Percentiles rank a stretch among this genome's conserved stretches.
These are phyloP conservation scores for Chesias legatella DNA, from an alignment of 2,888 invertebrate species.

Conservation along the genomic window DNA sequence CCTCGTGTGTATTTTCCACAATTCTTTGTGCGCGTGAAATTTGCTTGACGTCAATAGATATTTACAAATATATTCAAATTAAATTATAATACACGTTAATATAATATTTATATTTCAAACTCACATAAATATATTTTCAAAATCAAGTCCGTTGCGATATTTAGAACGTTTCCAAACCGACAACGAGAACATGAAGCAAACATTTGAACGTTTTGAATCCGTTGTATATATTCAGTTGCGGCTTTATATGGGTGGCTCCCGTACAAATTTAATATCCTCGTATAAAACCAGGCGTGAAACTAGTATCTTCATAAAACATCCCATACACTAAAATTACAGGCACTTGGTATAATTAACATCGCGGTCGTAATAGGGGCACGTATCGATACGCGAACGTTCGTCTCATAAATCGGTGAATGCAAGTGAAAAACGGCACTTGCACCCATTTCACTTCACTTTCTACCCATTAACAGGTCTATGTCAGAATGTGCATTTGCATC, in stretches of 20 bases:
- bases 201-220: too few relatives aligned
- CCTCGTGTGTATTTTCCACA: conserved; percentile 31
- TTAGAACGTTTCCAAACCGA: too few relatives aligned
- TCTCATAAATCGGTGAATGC: conserved; percentile 5
- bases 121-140: too few relatives aligned
- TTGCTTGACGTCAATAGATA: conserved; percentile 39
- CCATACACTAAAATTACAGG: not conserved
- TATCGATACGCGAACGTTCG: conserved; percentile 15
- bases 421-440: conserved; percentile 9
- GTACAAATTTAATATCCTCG: too few relatives aligned
- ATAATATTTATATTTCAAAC: too few relatives aligned
- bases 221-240: too few relatives aligned
- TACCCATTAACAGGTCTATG: conserved; percentile 24
- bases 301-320: too few relatives aligned
- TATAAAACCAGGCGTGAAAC: too few relatives aligned
- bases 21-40: conserved; percentile 35
- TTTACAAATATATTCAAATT: conserved; percentile 15
- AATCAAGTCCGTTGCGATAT: too few relatives aligned
- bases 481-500: conserved; percentile 23
- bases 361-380: conserved; percentile 3
- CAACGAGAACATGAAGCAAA: too few relatives aligned
- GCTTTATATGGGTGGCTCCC: too few relatives aligned
- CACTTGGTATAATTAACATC: conserved; percentile 7
- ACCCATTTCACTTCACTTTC: conserved; percentile 19
- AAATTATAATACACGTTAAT: not conserved